Evolutionary conservation across 2,888 invertebrate genomes (phyloP), one percentile per base, ranked within the genome.

Genomic region (Acronicta leporina): DNA sequence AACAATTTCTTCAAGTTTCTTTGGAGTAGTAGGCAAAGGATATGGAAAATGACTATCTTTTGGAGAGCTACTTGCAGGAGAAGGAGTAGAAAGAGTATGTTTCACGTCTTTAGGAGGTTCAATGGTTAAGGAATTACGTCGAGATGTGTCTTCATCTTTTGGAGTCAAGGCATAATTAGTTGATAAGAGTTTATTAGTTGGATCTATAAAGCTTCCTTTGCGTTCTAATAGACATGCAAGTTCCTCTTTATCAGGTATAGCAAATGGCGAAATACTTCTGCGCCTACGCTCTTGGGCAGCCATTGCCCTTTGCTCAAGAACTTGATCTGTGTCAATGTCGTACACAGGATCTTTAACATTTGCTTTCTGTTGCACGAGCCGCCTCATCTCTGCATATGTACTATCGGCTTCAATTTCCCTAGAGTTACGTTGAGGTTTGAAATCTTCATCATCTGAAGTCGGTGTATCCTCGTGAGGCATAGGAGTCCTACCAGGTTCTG

Each of bases 381-480:
- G 88, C 84, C 82, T 92, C 94, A 95, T 94, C 86, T 95, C 94
- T 75, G 91, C 87, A 66, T 95, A 95, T 5, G 91, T 94, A 46
- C 86, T 89, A 73, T 95, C 94, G 16, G 94, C 94, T 87, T 95
- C 95, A 13, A 91, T 85, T 87, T 94, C 95, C 63, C 92, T 83
- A 1, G 92, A 91, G 68, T 86, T 86, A 14, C 89, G 87, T 27
- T 75, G 79, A 14, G 88, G 87, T 56, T 78, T 82, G 1, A 77
- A 62, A 44, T 94, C 94, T 77, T 95, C 95, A 66, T 95, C 95
- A 46, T 95, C 94, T 14, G 95, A 94, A 38, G 96, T 96, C 9
- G 96, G 96, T 48, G 96, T 95, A 63, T 96, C 96, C 71, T 96
- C 95, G 54, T 93, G 92, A 27, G 94, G 94, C 25, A 95, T 85